phyloP scores from a whole-genome alignment of 2,113 vertebrate genomes.

The Actenoides hombroni region DNA sequence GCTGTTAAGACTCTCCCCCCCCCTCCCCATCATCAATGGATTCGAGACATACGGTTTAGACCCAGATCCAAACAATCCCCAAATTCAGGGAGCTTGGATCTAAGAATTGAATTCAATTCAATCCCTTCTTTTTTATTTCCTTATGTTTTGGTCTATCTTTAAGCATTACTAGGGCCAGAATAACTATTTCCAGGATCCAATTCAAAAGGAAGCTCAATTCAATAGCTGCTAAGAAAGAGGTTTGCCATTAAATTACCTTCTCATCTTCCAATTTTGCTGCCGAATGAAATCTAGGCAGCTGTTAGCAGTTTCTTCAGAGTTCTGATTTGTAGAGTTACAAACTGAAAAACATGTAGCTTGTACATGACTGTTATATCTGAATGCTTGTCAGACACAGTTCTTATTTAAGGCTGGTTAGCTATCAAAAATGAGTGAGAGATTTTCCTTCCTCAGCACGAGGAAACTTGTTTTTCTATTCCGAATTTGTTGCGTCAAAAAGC shows the following conservation, averaged over 20 bases:
- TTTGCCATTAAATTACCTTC: slow-evolving; percentile 34
- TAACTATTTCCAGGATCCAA: slow-evolving; percentile 31
- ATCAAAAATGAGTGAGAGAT: not conserved
- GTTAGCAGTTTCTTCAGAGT: slow-evolving; percentile 15
- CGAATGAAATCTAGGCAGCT: slow-evolving; percentile 28
- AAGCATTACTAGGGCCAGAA: not conserved
- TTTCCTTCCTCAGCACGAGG: slow-evolving; percentile 1
- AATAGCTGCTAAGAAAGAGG: slow-evolving; percentile 4
- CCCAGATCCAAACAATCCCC: not conserved
- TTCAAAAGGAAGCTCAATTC: slow-evolving; percentile 35
- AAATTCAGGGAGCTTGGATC: slow-evolving; percentile 26
- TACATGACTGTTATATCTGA: not conserved
- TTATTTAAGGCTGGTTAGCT: not conserved
- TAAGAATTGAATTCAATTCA: not conserved
- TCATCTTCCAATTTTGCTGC: slow-evolving; percentile 47
- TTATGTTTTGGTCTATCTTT: slow-evolving; percentile 22
- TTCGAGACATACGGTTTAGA: not conserved
- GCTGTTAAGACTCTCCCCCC: not conserved
- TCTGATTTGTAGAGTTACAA: slow-evolving; percentile 45
- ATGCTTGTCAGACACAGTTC: not conserved
- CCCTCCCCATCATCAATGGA: not conserved
- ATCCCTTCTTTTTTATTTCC: not conserved
- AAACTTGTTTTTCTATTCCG: slow-evolving; percentile 54
- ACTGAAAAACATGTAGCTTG: not conserved
- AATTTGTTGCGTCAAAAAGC: slow-evolving; percentile 5